Evolutionary conservation across 2,797 vertebrate genomes (phyloP), one percentile per base, ranked within the genome.

Genomic region (Toxotes lorentzi): DNA sequence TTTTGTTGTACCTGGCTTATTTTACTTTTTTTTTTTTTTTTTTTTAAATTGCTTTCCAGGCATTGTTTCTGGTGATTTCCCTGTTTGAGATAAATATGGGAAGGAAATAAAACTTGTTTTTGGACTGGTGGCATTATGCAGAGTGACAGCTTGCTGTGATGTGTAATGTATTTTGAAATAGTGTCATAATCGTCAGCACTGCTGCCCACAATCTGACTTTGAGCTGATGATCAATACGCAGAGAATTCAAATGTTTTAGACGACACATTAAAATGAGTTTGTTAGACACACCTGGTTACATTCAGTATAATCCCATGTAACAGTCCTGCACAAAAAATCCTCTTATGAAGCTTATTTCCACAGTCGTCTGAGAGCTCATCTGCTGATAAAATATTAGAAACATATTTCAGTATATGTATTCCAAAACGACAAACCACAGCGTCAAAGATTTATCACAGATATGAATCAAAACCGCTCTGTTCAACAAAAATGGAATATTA

Each of bases 21-120:
- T 21, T 70, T 82, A 51, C 75, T 58, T 35, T 82, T 51, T 3
- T 30, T 77, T 58, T 35, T 82, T 51, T 3, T 30, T 30, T 30
- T 30, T 30, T 30, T 77, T 58, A 32, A 19, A 13, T 24, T 41
- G 17, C 12, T 54, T 16, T 41, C 16, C 50, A 65, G 19, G 81
- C 10, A 8, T 50, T 11, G 61, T 88, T 85, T 82, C 66, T 69
- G 71, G 71, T 17, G 24, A 70, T 76, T 78, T 82, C 73, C 54
- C 38, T 70, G 27, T 92, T 84, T 82, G 66, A 80, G 43, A 57
- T 61, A 60, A 86, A 82, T 75, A 64, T 57, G 73, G 73, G 82
- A 89, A 82, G 81, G 53, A 61, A 91, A 87, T 89, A 90, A 92
- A 90, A 78, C 53, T 7, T 78, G 58, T 74, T 84, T 76, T 81